phyloP scores from a whole-genome alignment of 2,797 vertebrate genomes.

The Thunnus albacares region DNA sequence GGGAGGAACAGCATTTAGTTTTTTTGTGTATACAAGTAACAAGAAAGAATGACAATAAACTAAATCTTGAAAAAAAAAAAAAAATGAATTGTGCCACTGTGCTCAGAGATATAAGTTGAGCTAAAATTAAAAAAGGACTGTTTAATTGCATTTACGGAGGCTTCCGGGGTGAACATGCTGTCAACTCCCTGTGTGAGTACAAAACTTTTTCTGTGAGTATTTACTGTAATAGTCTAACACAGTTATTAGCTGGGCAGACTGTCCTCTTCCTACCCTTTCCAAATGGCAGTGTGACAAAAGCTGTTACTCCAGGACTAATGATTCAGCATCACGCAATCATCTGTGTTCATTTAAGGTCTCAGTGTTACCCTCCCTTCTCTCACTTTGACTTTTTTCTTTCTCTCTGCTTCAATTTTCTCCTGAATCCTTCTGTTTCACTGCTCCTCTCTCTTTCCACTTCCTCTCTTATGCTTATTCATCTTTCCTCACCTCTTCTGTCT shows the following conservation, averaged over 20 bases:
- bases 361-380: constrained; percentile 18
- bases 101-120: too few species aligned
- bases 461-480: neutral
- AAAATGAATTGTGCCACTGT: too few species aligned
- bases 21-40: too few species aligned
- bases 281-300: constrained; percentile 45
- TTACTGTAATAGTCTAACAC: constrained; percentile 8
- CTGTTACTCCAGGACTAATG: constrained; percentile 71
- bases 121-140: too few species aligned
- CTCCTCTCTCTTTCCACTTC: constrained; percentile 1
- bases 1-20: too few species aligned
- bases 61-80: too few species aligned
- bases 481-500: constrained; percentile 30
- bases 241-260: constrained; percentile 21
- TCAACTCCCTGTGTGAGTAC: constrained; percentile 11
- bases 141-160: too few species aligned
- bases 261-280: constrained; percentile 54
- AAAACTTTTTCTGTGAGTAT: neutral
- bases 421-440: neutral
- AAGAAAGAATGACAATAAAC: too few species aligned
- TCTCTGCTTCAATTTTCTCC: neutral
- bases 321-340: constrained; percentile 63
- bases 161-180: too few species aligned
- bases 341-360: constrained; percentile 50
- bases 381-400: neutral